A percentile compares a stretch with the other conserved stretches of the same genome.
Evolutionary conservation across 1,140 invertebrate genomes (phyloP).

Genomic region (Hylyphantes graminicola): DNA sequence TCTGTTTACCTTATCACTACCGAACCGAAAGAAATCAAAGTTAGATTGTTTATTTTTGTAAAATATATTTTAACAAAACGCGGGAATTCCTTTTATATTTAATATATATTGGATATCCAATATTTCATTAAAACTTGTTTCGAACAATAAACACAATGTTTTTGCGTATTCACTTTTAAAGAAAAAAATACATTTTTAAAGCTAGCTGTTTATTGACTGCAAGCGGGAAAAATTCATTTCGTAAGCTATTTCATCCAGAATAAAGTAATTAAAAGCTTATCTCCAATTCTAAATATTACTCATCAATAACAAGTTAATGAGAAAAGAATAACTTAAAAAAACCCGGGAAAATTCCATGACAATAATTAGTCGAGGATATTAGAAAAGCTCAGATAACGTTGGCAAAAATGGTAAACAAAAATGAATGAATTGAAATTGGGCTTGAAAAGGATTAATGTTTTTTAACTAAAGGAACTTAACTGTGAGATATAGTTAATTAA

Average conservation of each 20-base stretch:
- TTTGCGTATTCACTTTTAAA: too few relatives aligned
- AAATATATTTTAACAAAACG: too few relatives aligned
- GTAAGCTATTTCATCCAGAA: constrained; percentile 1
- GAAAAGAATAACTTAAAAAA: neutral
- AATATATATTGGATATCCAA: too few relatives aligned
- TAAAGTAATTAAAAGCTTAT: constrained; percentile 39
- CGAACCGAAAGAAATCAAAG: too few relatives aligned
- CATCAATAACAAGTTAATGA: constrained; percentile 48
- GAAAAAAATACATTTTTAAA: too few relatives aligned
- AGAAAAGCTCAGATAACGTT: constrained; percentile 1
- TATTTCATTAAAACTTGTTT: too few relatives aligned
- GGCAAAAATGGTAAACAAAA: constrained; percentile 36
- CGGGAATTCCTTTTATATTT: too few relatives aligned
- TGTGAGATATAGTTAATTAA: constrained; percentile 41
- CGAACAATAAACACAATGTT: too few relatives aligned
- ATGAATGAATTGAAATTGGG: neutral
- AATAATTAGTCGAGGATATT: constrained; percentile 13
- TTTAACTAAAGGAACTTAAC: constrained; percentile 12
- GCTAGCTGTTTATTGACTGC: too few relatives aligned
- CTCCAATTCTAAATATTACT: constrained; percentile 23
- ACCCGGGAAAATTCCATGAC: constrained; percentile 1
- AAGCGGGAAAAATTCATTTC: neutral
- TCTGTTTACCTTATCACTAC: too few relatives aligned
- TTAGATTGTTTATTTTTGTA: too few relatives aligned
- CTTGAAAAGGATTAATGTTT: constrained; percentile 48